Conservation (phyloP, 2,888 invertebrate species). For the Agrilus biguttatus region DNA sequence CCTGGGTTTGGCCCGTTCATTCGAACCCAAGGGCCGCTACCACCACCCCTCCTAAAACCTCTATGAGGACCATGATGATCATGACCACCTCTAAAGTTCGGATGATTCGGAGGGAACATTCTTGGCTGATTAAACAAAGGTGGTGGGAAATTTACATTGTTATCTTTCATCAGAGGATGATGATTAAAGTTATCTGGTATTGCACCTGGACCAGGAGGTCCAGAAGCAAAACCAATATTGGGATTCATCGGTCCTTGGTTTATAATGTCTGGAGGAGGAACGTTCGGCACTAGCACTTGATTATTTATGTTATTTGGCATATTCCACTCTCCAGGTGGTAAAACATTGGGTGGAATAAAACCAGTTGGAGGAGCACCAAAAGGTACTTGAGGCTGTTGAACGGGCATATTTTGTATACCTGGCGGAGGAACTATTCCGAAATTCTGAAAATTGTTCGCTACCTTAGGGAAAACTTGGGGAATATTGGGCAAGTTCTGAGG, state of each 20-base stretch:
- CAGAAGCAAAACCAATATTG: conserved; percentile 30
- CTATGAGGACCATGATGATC: conserved; percentile 15
- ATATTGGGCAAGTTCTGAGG: conserved; percentile 17
- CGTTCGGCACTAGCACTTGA: conserved; percentile 24
- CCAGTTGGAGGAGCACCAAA: conserved; percentile 22
- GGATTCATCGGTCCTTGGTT: conserved; percentile 23
- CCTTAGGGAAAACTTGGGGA: conserved; percentile 28
- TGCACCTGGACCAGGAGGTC: conserved; percentile 19
- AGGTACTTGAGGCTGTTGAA: conserved; percentile 34
- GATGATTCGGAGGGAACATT: conserved; percentile 29
- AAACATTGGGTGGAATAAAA: conserved; percentile 8
- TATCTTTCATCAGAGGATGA: conserved; percentile 25
- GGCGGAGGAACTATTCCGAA: conserved; percentile 8
- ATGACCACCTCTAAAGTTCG: conserved; percentile 18
- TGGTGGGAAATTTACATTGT: conserved; percentile 24
- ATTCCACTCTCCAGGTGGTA: conserved; percentile 27
- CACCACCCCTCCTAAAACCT: conserved; percentile 36
- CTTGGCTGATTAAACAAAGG: conserved; percentile 35
- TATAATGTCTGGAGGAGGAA: conserved; percentile 30
- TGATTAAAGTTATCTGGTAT: conserved; percentile 24
- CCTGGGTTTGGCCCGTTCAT: conserved; percentile 22
- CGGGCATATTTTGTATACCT: conserved; percentile 24
- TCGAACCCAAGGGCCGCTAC: conserved; percentile 39
- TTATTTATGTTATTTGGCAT: conserved; percentile 12
- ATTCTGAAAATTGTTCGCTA: conserved; percentile 6